Base-by-base conservation (phyloP, 2,888 invertebrate genomes). In the Psylliodes chrysocephalus region DNA sequence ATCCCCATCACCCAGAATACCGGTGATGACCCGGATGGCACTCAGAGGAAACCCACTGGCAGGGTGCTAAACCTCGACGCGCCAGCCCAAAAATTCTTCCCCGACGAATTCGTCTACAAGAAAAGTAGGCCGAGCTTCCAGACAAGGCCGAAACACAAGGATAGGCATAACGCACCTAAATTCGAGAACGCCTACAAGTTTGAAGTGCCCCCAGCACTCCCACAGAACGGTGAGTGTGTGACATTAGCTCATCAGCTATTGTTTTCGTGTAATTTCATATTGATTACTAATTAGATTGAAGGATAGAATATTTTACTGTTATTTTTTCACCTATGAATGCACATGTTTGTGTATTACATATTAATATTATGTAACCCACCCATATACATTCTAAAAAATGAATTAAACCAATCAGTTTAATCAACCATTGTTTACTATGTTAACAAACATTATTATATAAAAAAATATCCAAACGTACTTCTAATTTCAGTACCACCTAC, bases 1-100 rank as follows among this genome's bases (percentile, higher is more conserved):
- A 83, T 88, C 59, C 88, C 88, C 10, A 77, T 88, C 12, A 74
- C 80, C 7, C 78, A 82, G 59, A 60, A 64, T 14, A 17, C 57
- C 2, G 15, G 25, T 7, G 53, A 35, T 8, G 60, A 60, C 2
- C 33, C 67, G 12, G 52, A 49, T n/a, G 15, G 7, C 2, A 17
- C 42, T 8, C 15, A 17, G 5, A 42, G 18, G 18, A 75, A 71
- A 49, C 14, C 81, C 17, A 75, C 75, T 6, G 80, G 77, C 7
- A 70, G 82, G 60, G 79, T 82, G 1, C 63, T 83, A 5, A 81
- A 79, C 64, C 55, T 82, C 33, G 78, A 78, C 12, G 66, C 74
- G 14, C 71, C 77, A 4, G 64, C 63, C 5, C 73, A 71, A 51
- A 74, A 77, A 44, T 79, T 75, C 57, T 78, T 79, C 63, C 75